A percentile compares a stretch with the other conserved stretches of the same genome.
Evolutionary conservation across 2,797 vertebrate genomes (phyloP).

Genomic region (Triplophysa bombifrons): DNA sequence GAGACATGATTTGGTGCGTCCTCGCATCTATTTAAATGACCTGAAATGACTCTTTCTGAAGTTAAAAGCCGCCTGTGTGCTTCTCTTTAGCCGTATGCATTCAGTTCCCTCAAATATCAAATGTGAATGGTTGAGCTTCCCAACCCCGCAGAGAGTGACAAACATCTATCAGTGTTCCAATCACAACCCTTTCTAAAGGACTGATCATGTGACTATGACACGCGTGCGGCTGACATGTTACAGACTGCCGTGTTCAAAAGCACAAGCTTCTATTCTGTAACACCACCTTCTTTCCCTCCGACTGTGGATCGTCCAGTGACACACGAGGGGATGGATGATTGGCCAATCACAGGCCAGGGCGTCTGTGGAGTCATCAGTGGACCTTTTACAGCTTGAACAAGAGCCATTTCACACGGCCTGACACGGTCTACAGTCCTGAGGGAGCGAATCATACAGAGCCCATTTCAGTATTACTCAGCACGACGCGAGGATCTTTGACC

Average conservation of each 20-base stretch:
- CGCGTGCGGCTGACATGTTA: neutral
- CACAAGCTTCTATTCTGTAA: constrained; percentile 15
- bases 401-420: constrained; percentile 40
- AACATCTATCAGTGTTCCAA: constrained; percentile 18
- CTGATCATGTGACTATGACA: neutral
- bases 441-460: constrained; percentile 29
- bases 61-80: constrained; percentile 12
- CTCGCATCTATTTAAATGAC: neutral
- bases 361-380: constrained; percentile 26
- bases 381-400: constrained; percentile 44
- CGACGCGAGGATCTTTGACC: constrained; percentile 31
- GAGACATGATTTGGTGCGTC: neutral
- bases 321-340: constrained; percentile 20
- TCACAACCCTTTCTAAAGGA: neutral
- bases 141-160: constrained; percentile 4
- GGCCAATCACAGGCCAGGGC: constrained; percentile 20
- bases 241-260: constrained; percentile 31
- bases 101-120: constrained; percentile 9
- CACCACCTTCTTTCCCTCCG: neutral
- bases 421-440: constrained; percentile 11
- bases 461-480: constrained; percentile 37
- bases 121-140: neutral
- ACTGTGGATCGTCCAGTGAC: constrained; percentile 4
- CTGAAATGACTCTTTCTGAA: constrained; percentile 11
- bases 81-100: constrained; percentile 1